Base-by-base conservation (phyloP, 2,113 vertebrate genomes). In the Zosterops japonicus region DNA sequence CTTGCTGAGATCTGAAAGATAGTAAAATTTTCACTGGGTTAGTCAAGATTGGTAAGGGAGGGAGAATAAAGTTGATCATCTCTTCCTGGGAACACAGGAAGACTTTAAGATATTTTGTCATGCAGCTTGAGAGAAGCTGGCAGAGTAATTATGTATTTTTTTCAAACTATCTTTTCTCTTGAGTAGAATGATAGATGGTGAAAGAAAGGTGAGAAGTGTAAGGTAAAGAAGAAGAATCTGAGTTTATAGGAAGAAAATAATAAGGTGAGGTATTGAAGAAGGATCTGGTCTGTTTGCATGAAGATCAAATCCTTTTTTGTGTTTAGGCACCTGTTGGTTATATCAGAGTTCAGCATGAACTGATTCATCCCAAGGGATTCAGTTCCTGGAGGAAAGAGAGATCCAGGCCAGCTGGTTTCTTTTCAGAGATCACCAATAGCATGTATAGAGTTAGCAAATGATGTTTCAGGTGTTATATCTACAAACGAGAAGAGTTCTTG, bases 381-480 rank as follows among this genome's bases (percentile, higher is more conserved):
- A n/a, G 50, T 49, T 56, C 42, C 41, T 65, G 50, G 15, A 75
- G 60, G 50, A 64, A 47, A 49, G 50, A 49, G 29, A 15, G 19
- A 49, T 56, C 24, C 60, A 41, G 50, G 35, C n/a, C 14, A 56
- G 41, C 18, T 65, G n/a, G 3, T 64, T 56, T 74, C 14, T 46
- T 72, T 72, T 33, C 59, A n/a, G 28, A 41, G 15, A 47, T 56
- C 5, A 14, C 28, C 28, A 29, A 23, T 2, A 9, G 83, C 91
- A 0, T 69, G 90, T 50, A 23, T 81, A 47, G 95, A 92, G 87
- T 61, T 88, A 20, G 91, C 96, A 39, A 95, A 96, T 59, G 93
- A 94, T 41, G 93, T 95, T 88, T 95, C 96, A 31, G 69, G 93
- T 29, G 80, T 79, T 44, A 90, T 57, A 24, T 49, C 95, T 35